These are phyloP conservation scores for Priapulus caudatus DNA, from an alignment of 2,888 invertebrate genomes.

Conservation along the genomic window DNA sequence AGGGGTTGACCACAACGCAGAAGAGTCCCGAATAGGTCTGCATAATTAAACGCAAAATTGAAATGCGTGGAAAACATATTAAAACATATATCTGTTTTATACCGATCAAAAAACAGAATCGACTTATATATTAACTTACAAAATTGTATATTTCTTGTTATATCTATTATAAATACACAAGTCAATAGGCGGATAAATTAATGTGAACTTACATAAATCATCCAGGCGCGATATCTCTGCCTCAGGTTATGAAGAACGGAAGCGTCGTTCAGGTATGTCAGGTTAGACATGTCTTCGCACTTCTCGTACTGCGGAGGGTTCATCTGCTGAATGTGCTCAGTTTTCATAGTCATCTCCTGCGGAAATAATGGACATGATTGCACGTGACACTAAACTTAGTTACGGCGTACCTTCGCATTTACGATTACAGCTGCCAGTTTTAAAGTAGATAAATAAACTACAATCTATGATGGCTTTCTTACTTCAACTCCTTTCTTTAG, in stretches of 20 bases:
- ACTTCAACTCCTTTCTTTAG: slow-evolving; percentile 84
- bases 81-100: too few relatives aligned
- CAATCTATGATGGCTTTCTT: too few relatives aligned
- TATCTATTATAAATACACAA: too few relatives aligned
- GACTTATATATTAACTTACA: not conserved
- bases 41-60: not conserved
- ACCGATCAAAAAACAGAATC: too few relatives aligned
- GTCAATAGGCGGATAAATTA: not conserved
- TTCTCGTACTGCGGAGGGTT: not conserved
- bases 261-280: slow-evolving; percentile 1
- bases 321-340: not conserved
- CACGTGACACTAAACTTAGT: too few relatives aligned
- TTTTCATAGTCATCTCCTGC: not conserved
- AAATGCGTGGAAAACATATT: too few relatives aligned
- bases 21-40: slow-evolving; percentile 99
- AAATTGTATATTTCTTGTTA: not conserved
- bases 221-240: slow-evolving; percentile 1
- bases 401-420: too few relatives aligned
- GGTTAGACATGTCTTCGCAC: not conserved
- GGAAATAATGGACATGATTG: too few relatives aligned
- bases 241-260: not conserved
- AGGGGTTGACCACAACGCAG: slow-evolving; percentile 99
- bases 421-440: too few relatives aligned
- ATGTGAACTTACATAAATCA: slow-evolving; percentile 1
- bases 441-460: too few relatives aligned